These are phyloP conservation scores for Hypotaenidia philippensis DNA, from an alignment of 2,797 vertebrate species.

Conservation along the genomic window DNA sequence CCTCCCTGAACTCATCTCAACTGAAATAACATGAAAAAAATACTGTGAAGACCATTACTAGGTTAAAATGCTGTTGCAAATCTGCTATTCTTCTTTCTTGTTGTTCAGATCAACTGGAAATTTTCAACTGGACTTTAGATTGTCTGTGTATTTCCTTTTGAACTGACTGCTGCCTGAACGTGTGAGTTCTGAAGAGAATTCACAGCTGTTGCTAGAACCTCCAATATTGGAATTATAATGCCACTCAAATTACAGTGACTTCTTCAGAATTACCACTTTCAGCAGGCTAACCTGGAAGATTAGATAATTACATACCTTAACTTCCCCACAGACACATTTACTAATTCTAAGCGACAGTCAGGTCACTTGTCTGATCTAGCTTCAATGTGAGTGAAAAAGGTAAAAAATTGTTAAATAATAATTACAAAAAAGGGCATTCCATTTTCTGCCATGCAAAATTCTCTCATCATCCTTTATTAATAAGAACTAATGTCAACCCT, in stretches of 20 bases:
- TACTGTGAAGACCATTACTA: neutral
- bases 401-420: neutral
- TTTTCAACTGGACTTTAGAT: neutral
- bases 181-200: neutral
- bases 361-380: neutral
- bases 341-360: neutral
- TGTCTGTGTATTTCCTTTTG: neutral
- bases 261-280: neutral
- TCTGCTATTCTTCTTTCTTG: neutral
- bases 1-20: neutral
- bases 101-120: neutral
- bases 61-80: neutral
- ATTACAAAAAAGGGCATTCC: neutral
- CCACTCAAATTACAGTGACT: neutral
- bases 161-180: neutral
- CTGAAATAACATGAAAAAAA: neutral
- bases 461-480: neutral
- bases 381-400: neutral
- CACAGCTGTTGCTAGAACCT: neutral
- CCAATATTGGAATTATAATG: neutral
- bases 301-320: neutral
- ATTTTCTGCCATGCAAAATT: neutral
- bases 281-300: neutral
- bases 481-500: rapidly evolving
- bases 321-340: neutral